Conservation (phyloP, 2,888 invertebrate genomes). For the Augiades crinisus region DNA sequence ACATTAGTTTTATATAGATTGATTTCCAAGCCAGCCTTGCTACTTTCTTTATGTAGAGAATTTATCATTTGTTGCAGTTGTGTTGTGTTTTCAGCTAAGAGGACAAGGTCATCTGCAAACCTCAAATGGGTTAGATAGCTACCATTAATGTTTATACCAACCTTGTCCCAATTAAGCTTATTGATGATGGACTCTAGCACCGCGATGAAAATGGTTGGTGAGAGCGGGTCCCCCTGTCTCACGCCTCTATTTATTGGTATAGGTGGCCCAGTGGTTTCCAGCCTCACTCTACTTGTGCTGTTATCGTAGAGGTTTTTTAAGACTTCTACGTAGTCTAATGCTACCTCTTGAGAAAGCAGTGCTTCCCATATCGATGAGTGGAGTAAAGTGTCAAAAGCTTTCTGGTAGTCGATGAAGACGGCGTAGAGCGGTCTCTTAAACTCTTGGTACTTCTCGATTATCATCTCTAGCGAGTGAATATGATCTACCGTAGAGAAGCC, state of each 20-base stretch:
- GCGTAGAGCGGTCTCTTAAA: not conserved
- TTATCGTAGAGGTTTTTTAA: not conserved
- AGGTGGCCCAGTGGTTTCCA: not conserved
- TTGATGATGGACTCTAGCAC: constrained; percentile 3
- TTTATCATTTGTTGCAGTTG: not conserved
- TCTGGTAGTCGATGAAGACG: not conserved
- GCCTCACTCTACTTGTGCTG: not conserved
- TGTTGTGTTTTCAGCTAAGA: not conserved
- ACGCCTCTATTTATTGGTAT: constrained; percentile 10
- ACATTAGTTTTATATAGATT: not conserved
- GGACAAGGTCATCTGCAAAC: not conserved
- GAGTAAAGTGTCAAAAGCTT: not conserved
- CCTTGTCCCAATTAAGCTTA: constrained; percentile 3
- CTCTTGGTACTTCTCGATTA: constrained; percentile 7
- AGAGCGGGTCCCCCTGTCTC: constrained; percentile 13
- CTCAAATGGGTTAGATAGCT: not conserved
- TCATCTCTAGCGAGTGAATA: not conserved
- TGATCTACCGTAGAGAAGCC: constrained; percentile 25
- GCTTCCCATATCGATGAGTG: not conserved
- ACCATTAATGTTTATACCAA: constrained; percentile 3
- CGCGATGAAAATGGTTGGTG: constrained; percentile 8
- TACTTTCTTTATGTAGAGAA: not conserved
- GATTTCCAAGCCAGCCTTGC: not conserved
- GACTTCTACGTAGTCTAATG: not conserved
- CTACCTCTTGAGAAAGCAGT: not conserved